Base-by-base conservation (phyloP, 2,113 vertebrate species). In the Rhadina sibilatrix region DNA sequence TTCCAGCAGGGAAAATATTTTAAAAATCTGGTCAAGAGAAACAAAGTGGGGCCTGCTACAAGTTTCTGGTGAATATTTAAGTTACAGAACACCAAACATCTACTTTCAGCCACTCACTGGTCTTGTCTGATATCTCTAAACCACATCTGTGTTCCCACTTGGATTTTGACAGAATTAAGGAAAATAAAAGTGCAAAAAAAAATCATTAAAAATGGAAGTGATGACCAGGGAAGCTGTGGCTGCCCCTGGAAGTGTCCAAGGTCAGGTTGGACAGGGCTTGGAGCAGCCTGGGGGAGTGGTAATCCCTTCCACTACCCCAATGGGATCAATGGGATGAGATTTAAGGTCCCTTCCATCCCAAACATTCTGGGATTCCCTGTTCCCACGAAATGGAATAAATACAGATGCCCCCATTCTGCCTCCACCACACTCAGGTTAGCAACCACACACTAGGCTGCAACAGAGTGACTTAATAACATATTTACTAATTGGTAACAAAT, bases 401-500 rank as follows among this genome's bases (percentile, higher is more conserved):
- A 44, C 2, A 22, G 15, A 50, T 35, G 7, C 30, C 80, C 54
- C 46, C n/a, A 16, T 16, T 21, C 14, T 2, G 6, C 22, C n/a
- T 69, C 66, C 52, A 59, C 30, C 70, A 40, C 5, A 0, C 44
- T 64, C 74, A 50, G 57, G 68, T 89, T 37, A 80, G 77, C 40
- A 60, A 80, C 4, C n/a, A 11, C 40, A 86, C 86, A 59, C 59
- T 31, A 64, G 61, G 35, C 53, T 76, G 72, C 47, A 52, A 30
- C 11, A 11, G 53, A 80, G 46, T 10, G 72, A 59, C 37, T 78
- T 72, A 42, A 44, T 35, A 42, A 57, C 47, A 42, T 35, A 70
- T 84, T 93, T 84, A 87, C 69, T 27, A 87, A 93, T 37, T 57
- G 30, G 52, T 74, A 63, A 68, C 23, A 83, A 92, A 85, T 23